Percentiles rank a stretch among this genome's conserved stretches.
These are phyloP conservation scores for Sebastiscus albofasciatus DNA, from an alignment of 2,797 vertebrate genomes.

Conservation along the genomic window DNA sequence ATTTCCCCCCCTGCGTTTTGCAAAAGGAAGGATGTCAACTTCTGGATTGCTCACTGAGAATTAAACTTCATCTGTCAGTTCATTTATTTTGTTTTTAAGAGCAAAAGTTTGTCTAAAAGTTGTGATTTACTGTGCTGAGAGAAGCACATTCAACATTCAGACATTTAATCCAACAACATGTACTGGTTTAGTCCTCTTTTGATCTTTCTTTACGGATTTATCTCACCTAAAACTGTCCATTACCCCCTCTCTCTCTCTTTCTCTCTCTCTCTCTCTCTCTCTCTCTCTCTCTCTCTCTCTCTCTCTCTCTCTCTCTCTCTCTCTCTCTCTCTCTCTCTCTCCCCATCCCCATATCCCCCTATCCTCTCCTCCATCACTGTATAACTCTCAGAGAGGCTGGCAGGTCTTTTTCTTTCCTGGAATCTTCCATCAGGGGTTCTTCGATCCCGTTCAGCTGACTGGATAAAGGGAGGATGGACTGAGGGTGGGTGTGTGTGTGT, in stretches of 20 bases:
- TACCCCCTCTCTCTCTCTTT: background rate
- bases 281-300: no score
- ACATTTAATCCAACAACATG: background rate
- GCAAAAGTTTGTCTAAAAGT: background rate
- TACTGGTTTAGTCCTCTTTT: background rate
- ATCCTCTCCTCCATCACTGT: background rate
- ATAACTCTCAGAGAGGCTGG: background rate
- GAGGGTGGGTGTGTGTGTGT: background rate
- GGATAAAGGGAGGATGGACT: conserved; percentile 17
- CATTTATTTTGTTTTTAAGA: background rate
- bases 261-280: background rate
- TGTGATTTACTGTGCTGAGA: background rate
- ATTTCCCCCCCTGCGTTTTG: background rate
- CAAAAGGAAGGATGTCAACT: background rate
- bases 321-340: no score
- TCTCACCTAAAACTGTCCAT: background rate
- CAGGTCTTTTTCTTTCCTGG: conserved; percentile 31
- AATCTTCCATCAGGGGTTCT: conserved; percentile 47
- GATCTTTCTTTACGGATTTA: background rate
- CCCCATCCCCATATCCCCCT: background rate
- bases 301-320: no score
- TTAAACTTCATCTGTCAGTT: background rate
- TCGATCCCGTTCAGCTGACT: conserved; percentile 54
- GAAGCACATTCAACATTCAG: background rate
- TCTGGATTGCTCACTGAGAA: background rate